These are phyloP conservation scores for Luffia ferchaultella DNA, from an alignment of 2,888 invertebrate genomes.

Conservation along the genomic window DNA sequence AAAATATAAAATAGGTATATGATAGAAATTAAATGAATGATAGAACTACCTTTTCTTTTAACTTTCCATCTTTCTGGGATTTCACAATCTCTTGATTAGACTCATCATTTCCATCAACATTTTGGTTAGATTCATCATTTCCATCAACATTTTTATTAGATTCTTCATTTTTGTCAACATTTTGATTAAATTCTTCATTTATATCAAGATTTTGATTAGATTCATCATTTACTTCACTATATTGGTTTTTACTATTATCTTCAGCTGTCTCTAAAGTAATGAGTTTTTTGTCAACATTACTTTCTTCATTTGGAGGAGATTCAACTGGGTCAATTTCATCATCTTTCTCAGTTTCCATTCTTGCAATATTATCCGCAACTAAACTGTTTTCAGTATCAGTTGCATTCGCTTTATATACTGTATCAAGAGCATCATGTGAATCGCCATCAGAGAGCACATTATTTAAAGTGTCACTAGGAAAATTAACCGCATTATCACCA, in stretches of 20 bases:
- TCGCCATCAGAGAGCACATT: constrained; percentile 47
- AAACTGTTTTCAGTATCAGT: constrained; percentile 30
- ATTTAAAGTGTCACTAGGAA: constrained; percentile 44
- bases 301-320: neutral
- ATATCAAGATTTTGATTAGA: constrained; percentile 18
- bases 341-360: constrained; percentile 16
- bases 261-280: too few relatives aligned
- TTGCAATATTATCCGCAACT: constrained; percentile 27
- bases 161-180: constrained; percentile 18
- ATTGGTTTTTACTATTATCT: too few relatives aligned
- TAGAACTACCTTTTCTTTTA: too few relatives aligned
- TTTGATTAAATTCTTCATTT: constrained; percentile 18
- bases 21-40: too few relatives aligned
- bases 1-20: too few relatives aligned
- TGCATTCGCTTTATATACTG: constrained; percentile 26
- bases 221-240: constrained; percentile 12
- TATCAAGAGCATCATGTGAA: constrained; percentile 37
- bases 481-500: constrained; percentile 53
- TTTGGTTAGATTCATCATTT: constrained; percentile 2
- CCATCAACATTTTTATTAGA: constrained; percentile 9
- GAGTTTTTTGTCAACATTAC: too few relatives aligned
- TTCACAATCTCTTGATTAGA: too few relatives aligned
- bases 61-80: too few relatives aligned
- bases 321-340: neutral
- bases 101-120: constrained; percentile 7